These are phyloP conservation scores for Phortica magna DNA, from an alignment of 2,888 invertebrate genomes.

Conservation along the genomic window DNA sequence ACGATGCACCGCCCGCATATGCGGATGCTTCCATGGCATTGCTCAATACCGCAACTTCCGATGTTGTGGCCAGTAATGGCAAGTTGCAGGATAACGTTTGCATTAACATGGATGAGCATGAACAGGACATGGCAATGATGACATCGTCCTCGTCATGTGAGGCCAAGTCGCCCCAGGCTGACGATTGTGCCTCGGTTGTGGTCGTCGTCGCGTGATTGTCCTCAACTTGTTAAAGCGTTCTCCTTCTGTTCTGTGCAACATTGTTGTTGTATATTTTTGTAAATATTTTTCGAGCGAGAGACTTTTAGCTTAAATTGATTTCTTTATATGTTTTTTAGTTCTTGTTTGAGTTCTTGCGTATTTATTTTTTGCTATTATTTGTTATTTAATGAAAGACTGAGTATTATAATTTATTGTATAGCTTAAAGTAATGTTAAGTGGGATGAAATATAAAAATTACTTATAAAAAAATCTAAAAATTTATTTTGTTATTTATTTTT, in stretches of 20 bases:
- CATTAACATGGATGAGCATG: constrained; percentile 26
- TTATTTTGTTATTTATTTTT: constrained; percentile 22
- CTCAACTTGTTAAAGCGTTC: constrained; percentile 39
- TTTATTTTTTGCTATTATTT: constrained; percentile 15
- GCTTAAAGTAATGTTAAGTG: constrained; percentile 12
- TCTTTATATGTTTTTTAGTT: not conserved
- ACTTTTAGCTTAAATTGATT: constrained; percentile 29
- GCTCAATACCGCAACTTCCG: not conserved
- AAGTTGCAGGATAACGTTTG: constrained; percentile 2
- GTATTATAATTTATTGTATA: constrained; percentile 29
- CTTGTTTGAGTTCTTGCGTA: constrained; percentile 13
- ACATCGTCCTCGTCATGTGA: not conserved
- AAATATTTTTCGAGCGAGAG: constrained; percentile 20
- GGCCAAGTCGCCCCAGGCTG: constrained; percentile 41
- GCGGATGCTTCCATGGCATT: constrained; percentile 40
- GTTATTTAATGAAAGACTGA: constrained; percentile 27
- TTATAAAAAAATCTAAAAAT: not conserved
- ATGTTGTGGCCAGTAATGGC: not conserved
- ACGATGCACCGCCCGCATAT: constrained; percentile 47
- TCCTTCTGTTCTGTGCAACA: not conserved
- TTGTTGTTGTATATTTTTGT: constrained; percentile 25
- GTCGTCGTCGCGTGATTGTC: constrained; percentile 71
- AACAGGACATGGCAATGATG: not conserved
- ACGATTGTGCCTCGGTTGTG: constrained; percentile 67
- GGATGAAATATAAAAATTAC: constrained; percentile 5